Percentiles rank a stretch among this genome's conserved stretches.
phyloP scores from a whole-genome alignment of 1,140 invertebrate species.

The Drosophila quadrilineata region DNA sequence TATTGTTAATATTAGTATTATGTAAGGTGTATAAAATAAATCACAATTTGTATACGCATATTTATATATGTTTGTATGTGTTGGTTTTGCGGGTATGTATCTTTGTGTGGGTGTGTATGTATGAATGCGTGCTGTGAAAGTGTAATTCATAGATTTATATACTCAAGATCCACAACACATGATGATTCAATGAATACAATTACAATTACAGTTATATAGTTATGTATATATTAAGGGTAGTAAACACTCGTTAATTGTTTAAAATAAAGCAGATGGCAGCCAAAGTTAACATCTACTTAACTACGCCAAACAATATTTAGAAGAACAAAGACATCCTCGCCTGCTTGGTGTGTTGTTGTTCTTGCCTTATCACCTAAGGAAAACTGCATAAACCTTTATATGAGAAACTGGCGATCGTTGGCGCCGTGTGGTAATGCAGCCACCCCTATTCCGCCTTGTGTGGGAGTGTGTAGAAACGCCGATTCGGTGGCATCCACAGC shows the following conservation, averaged over 20 bases:
- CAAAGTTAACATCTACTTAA: constrained; percentile 35
- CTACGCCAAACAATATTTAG: constrained; percentile 12
- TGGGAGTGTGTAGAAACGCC: constrained; percentile 65
- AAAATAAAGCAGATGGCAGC: constrained; percentile 74
- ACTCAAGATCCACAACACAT: constrained; percentile 20
- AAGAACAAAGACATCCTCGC: no score
- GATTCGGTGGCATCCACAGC: constrained; percentile 40
- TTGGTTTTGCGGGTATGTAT: no score
- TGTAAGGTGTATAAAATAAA: constrained; percentile 77
- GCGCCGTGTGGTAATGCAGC: constrained; percentile 62
- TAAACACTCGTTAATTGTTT: constrained; percentile 74
- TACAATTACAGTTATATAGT: constrained; percentile 47
- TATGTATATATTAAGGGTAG: constrained; percentile 66
- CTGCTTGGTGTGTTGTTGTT: constrained; percentile 20
- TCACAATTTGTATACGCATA: constrained; percentile 73
- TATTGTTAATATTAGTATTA: constrained; percentile 53
- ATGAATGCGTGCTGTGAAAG: constrained; percentile 9
- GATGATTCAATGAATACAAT: constrained; percentile 47
- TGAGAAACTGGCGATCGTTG: constrained; percentile 59
- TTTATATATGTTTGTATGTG: constrained; percentile 47
- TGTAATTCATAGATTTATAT: constrained; percentile 39
- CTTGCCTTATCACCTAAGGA: constrained; percentile 14
- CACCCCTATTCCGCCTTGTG: constrained; percentile 72
- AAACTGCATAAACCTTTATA: constrained; percentile 56
- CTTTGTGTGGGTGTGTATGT: constrained; percentile 25